Conservation (phyloP, 2,113 vertebrate genomes). For the Malurus cyaneus region DNA sequence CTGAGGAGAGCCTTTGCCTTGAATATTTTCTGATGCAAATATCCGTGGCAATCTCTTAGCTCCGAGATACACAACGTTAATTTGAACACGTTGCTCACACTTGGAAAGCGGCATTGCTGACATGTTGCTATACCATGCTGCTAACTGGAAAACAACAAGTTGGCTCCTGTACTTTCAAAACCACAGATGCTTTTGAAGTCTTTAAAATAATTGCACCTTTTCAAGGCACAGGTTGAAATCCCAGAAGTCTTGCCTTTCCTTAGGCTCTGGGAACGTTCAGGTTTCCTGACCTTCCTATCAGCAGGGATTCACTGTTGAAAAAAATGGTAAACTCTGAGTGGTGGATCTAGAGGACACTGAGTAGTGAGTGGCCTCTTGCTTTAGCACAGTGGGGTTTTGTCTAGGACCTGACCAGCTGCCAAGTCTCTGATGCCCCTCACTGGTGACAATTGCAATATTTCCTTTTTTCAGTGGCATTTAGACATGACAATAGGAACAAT, state of each 20-base stretch:
- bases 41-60: background rate
- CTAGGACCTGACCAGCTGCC: background rate
- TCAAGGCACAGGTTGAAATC: background rate
- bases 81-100: background rate
- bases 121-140: background rate
- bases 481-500: background rate
- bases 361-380: background rate
- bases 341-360: background rate
- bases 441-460: background rate
- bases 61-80: background rate
- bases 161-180: background rate
- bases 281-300: background rate
- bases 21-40: slow-evolving; percentile 3
- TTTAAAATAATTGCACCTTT: background rate
- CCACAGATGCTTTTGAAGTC: background rate
- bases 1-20: slow-evolving; percentile 13
- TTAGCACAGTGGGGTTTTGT: background rate
- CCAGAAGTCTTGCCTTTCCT: background rate
- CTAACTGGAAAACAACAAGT: background rate
- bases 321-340: background rate
- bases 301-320: background rate
- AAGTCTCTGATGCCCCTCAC: background rate
- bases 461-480: background rate
- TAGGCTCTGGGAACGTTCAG: background rate
- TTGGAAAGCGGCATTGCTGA: background rate